A percentile compares a stretch with the other conserved stretches of the same genome.
Conservation (phyloP, 2,113 vertebrate species). For the Cololabis saira region DNA sequence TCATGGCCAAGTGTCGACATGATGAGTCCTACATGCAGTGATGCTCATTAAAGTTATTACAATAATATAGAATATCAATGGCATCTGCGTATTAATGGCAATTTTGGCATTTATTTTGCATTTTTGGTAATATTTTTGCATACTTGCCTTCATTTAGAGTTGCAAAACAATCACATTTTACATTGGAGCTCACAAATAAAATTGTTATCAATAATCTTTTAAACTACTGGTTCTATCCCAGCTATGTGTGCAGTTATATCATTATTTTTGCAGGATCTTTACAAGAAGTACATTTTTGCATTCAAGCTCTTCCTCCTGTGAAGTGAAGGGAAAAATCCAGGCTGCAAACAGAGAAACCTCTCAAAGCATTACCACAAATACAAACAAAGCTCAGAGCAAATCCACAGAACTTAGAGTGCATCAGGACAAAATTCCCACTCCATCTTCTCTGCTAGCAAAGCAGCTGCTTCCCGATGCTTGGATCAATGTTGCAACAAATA, state of each 20-base stretch:
- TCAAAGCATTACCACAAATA: conserved; percentile 49
- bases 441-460: conserved; percentile 27
- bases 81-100: conserved; percentile 38
- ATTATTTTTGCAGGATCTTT: too few species aligned
- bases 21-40: conserved; percentile 67
- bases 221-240: too few species aligned
- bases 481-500: conserved; percentile 73
- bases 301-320: conserved; percentile 7
- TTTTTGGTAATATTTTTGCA: background rate
- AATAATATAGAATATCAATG: conserved; percentile 45
- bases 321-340: conserved; percentile 20
- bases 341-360: conserved; percentile 32
- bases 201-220: too few species aligned
- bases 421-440: conserved; percentile 22
- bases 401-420: conserved; percentile 25
- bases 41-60: conserved; percentile 59
- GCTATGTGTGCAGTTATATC: too few species aligned
- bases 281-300: conserved; percentile 7
- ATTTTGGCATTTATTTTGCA: background rate
- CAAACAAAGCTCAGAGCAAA: conserved; percentile 57
- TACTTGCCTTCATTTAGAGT: background rate
- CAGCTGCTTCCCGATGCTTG: conserved; percentile 49
- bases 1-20: conserved; percentile 75
- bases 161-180: too few species aligned
- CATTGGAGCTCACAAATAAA: too few species aligned